Base-by-base conservation (phyloP, 92 coral and sea anemone genomes). In the Ricordea florida region DNA sequence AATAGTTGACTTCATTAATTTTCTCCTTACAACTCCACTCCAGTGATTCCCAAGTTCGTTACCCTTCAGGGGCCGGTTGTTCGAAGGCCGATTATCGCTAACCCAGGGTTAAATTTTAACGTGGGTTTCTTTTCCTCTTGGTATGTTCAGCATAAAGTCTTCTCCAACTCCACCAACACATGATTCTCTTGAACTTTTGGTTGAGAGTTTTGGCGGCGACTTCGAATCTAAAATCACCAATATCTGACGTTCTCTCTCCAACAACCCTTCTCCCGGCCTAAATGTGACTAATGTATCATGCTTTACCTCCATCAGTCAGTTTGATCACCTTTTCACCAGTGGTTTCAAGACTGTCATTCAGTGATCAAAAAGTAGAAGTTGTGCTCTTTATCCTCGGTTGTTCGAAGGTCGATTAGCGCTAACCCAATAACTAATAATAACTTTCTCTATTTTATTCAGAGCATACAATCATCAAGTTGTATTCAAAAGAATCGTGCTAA, bases 111-210 rank as follows among this genome's bases (percentile, higher is more conserved):
- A n/a, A n/a, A n/a, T n/a, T n/a, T n/a, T n/a, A n/a, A n/a, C n/a
- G n/a, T n/a, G n/a, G n/a, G n/a, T n/a, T n/a, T n/a, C n/a, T n/a
- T n/a, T n/a, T n/a, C n/a, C n/a, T n/a, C n/a, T n/a, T 46, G 68
- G 65, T 17, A 24, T 81, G 58, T 73, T 72, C 23, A 62, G 57
- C 42, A 37, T 73, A 2, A 81, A 73, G 36, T 30, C 17, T 26
- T 35, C 53, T 30, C 75, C 76, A 49, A 51, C 41, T 18, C 22
- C 72, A 59, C 81, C 87, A 25, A 28, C 62, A 37, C 81, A 65
- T 22, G 62, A 61, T 1, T 47, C 68, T 44, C 40, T 49, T 1
- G 23, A 50, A 32, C 28, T 11, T 33, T 29, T 81, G 37, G 81
- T 55, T 5, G 69, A 81, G 37, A 43, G 51, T 38, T 81, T 81